These are phyloP conservation scores for Emydocephalus ijimae DNA, from an alignment of 2,113 vertebrate genomes.

Conservation along the genomic window DNA sequence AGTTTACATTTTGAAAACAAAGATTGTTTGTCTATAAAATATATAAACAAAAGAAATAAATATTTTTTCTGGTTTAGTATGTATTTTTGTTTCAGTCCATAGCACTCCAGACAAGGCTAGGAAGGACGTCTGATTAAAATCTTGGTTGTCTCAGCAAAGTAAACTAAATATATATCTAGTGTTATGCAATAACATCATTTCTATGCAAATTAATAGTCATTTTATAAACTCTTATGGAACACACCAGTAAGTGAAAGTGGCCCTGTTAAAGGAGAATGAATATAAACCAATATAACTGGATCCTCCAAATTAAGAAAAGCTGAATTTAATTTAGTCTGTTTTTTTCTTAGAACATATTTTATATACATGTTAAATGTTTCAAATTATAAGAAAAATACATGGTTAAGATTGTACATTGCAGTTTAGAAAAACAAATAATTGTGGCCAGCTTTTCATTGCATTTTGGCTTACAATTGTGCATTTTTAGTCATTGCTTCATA, in stretches of 20 bases:
- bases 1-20: neutral
- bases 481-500: slow-evolving; percentile 3
- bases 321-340: neutral
- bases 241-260: neutral
- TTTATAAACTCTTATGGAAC: neutral
- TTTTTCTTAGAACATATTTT: neutral
- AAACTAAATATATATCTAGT: neutral
- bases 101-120: neutral
- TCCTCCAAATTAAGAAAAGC: neutral
- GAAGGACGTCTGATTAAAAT: neutral
- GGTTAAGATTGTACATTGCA: neutral
- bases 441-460: slow-evolving; percentile 18
- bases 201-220: neutral
- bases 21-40: neutral
- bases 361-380: neutral
- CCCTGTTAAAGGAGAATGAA: neutral
- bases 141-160: no score
- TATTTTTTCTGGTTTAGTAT: neutral
- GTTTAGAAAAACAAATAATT: slow-evolving; percentile 25
- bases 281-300: neutral
- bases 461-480: slow-evolving; percentile 28
- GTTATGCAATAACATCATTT: neutral
- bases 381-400: neutral
- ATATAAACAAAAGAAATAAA: neutral
- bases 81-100: neutral